These are phyloP conservation scores for Balearica regulorum DNA, from an alignment of 2,797 vertebrate genomes.

Conservation along the genomic window DNA sequence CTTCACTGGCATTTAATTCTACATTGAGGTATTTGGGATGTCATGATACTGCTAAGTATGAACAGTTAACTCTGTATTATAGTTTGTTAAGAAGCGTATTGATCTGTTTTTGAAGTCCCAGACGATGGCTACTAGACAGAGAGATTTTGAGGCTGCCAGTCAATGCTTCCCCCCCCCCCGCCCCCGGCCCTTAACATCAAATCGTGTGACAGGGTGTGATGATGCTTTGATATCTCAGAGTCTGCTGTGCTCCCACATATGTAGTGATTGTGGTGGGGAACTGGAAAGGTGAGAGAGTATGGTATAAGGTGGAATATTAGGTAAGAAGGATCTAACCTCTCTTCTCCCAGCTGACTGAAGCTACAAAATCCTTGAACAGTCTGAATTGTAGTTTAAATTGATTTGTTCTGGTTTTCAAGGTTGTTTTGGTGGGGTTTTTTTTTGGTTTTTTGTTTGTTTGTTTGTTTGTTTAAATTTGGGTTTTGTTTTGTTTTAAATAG, in stretches of 20 bases:
- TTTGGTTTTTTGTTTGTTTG: no score
- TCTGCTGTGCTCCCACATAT: background rate
- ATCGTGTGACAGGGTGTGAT: fast-evolving
- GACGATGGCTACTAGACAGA: background rate
- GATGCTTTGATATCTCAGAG: background rate
- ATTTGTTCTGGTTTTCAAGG: background rate
- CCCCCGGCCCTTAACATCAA: no score
- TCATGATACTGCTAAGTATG: background rate
- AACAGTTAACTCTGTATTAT: background rate
- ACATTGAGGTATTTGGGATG: background rate
- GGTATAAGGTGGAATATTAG: background rate
- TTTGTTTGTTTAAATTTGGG: no score
- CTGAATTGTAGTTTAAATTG: background rate
- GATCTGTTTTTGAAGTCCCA: background rate
- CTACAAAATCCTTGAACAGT: background rate
- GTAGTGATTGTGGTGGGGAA: background rate
- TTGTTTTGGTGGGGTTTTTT: background rate
- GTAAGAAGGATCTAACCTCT: background rate
- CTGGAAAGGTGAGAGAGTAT: background rate
- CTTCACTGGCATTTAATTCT: background rate
- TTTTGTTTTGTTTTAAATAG: background rate
- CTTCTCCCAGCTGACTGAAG: background rate
- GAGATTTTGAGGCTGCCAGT: background rate
- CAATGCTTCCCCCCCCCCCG: no score
- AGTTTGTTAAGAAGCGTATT: background rate